phyloP scores from a whole-genome alignment of 2,888 invertebrate species.

The Andricus quercusramuli region DNA sequence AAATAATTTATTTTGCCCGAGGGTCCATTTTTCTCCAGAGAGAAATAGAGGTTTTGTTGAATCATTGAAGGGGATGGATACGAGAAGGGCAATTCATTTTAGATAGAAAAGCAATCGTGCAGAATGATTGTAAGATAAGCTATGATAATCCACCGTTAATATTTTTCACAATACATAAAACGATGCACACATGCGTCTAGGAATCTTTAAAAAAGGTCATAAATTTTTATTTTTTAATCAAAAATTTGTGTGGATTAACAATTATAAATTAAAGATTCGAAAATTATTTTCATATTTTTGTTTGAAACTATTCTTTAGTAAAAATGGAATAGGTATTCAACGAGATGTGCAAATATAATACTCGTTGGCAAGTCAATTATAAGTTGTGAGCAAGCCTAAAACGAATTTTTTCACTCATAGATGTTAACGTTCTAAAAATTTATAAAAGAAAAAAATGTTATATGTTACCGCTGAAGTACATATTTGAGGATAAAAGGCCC shows the following conservation, averaged over 20 bases:
- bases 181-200: not conserved
- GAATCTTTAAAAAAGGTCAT: not conserved
- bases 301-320: not conserved
- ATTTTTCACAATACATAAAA: slow-evolving; percentile 7
- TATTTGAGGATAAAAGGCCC: not conserved
- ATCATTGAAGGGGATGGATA: slow-evolving; percentile 4
- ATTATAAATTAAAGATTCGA: not conserved
- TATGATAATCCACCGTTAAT: slow-evolving; percentile 17
- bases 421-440: not conserved
- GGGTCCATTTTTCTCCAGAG: slow-evolving; percentile 4
- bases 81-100: not conserved
- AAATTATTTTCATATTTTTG: not conserved
- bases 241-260: not conserved
- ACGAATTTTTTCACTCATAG: not conserved
- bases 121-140: slow-evolving; percentile 23
- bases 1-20: not conserved
- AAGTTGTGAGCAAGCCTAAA: not conserved
- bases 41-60: slow-evolving; percentile 19
- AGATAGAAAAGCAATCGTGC: not conserved
- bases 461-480: not conserved
- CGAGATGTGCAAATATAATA: too few relatives aligned
- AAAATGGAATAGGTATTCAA: not conserved
- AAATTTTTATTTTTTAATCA: not conserved
- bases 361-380: not conserved
- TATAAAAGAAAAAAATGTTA: not conserved